Base-by-base conservation (phyloP, 2,797 vertebrate genomes). In the Mareca penelope region DNA sequence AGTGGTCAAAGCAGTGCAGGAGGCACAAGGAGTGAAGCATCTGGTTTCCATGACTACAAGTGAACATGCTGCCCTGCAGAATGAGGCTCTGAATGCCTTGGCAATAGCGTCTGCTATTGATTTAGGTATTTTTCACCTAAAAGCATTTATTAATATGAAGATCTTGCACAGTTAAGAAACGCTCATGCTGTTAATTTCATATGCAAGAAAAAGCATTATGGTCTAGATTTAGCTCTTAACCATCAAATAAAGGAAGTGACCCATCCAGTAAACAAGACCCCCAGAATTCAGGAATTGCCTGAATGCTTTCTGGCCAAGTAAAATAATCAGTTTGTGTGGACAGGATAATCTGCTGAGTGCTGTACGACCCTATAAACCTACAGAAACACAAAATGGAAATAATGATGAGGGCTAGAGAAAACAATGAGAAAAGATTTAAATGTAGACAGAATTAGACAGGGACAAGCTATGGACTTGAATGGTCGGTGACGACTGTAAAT, bases 1-100 rank as follows among this genome's bases (percentile, higher is more conserved):
- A 97, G 98, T 99, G 48, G 98, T 99, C 81, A 96, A 87, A 40
- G 98, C 98, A 60, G 97, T 99, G 50, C 97, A 98, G 84, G 97
- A 98, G 95, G 98, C 98, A 56, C 97, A 98, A 85, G 99, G 98
- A 89, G 94, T 98, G 85, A 98, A 98, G 85, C 98, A 99, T 89
- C 98, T 99, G 23, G 98, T 99, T 94, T 98, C 98, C 87, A 99
- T 99, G 98, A 98, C 98, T 93, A 98, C 97, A 55, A 98, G 98
- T 4, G 97, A 99, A 81, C 98, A 99, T 0, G 97, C 98, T 90
- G 98, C 98, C 96, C 98, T 98, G 98, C 99, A 99, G 97, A 99
- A 99, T 15, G 98, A 99, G 95, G 98, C 99, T 73, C 96, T 99
- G 93, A 98, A 98, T 33, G 98, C 98, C 61, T 93, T 99, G 97